Evolutionary conservation across 2,888 invertebrate species (phyloP).

Genomic region (Drosophila austrosaltans): DNA sequence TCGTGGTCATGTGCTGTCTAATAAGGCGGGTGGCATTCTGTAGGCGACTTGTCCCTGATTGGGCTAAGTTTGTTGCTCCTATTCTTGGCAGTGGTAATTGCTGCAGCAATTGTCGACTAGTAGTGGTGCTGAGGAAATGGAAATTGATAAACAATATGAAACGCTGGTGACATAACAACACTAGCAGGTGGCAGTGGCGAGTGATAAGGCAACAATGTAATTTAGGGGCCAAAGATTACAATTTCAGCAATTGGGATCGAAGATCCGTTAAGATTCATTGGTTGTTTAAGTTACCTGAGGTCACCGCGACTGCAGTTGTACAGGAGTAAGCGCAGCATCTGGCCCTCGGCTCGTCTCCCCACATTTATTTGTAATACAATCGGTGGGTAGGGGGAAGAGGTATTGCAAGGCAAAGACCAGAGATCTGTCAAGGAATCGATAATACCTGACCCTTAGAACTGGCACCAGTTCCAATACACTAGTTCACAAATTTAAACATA

Average conservation of each 20-base stretch:
- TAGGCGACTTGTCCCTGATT: slow-evolving; percentile 37
- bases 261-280: not conserved
- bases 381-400: not conserved
- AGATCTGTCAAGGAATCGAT: slow-evolving; percentile 1
- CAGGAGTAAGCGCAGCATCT: slow-evolving; percentile 75
- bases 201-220: too few relatives aligned
- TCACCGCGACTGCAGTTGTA: slow-evolving; percentile 73
- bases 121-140: not conserved
- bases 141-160: slow-evolving; percentile 24
- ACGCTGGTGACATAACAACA: slow-evolving; percentile 67
- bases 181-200: not conserved
- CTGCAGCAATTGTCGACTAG: slow-evolving; percentile 57
- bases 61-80: slow-evolving; percentile 13
- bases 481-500: not conserved
- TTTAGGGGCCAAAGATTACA: not conserved
- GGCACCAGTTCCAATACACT: not conserved
- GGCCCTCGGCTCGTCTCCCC: slow-evolving; percentile 39
- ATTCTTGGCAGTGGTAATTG: slow-evolving; percentile 38
- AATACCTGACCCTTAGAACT: not conserved
- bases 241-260: not conserved
- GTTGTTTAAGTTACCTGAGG: slow-evolving; percentile 58
- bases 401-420: not conserved
- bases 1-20: slow-evolving; percentile 45
- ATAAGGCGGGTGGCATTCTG: slow-evolving; percentile 62
- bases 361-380: slow-evolving; percentile 38